Base-by-base conservation (phyloP, 2,113 vertebrate species). In the Sitta europaea region DNA sequence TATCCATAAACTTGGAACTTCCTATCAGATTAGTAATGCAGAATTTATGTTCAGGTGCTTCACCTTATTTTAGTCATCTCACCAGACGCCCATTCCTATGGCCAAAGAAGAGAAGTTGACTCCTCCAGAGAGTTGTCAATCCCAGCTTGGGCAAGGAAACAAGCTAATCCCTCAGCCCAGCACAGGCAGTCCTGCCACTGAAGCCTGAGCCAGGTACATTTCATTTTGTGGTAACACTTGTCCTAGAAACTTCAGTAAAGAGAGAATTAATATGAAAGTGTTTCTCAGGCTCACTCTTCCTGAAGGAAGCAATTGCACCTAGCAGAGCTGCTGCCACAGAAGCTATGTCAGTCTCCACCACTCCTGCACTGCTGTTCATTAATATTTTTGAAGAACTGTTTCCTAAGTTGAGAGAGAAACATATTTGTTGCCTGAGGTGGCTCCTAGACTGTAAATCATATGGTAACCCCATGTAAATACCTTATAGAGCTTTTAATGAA, bases 401-500 rank as follows among this genome's bases (percentile, higher is more conserved):
- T 79, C 57, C 62, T 51, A 50, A 84, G 36, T 48, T 50, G 25
- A 38, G 72, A 94, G 59, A 74, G 74, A 92, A 92, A 75, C 38
- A 61, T 76, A 54, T 88, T 70, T 83, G 78, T 81, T 87, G 62
- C 63, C 74, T 91, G 28, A 45, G 31, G 28, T 84, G 42, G 72
- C 81, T 81, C 90, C 42, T 87, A 58, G 45, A 35, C 66, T 85
- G 71, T 96, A 92, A 97, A 97, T 97, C 90, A 88, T 83, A 54
- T 67, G 31, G 67, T 43, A 90, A 80, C 23, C 88, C 91, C 81
- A 91, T 0, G 5, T 96, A 97, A 97, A 95, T 95, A 65, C 54
- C 73, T 58, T 88, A 51, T 40, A 93, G 83, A 92, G 25, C n/a
- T 95, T 96, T 97, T 96, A 98, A 97, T 96, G 94, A 97, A 97